Percentiles rank a stretch among this genome's conserved stretches.
phyloP scores from a whole-genome alignment of 2,797 vertebrate genomes.

The Taeniopygia guttata region DNA sequence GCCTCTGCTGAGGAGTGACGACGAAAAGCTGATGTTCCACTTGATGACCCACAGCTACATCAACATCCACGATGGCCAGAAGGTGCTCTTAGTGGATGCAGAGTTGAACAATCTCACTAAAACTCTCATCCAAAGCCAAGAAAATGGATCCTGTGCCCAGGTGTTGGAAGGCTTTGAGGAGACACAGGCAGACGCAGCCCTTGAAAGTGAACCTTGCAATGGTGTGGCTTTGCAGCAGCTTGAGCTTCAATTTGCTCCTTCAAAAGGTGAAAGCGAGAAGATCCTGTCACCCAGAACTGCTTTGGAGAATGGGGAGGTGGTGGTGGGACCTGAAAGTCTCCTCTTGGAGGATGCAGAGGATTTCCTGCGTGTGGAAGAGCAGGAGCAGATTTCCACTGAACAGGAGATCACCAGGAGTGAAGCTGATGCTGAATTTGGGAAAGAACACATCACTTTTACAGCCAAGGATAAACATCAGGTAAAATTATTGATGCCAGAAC shows the following conservation, averaged over 20 bases:
- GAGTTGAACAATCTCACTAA: constrained; percentile 66
- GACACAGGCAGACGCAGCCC: neutral
- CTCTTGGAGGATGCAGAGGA: neutral
- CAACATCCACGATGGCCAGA: constrained; percentile 83
- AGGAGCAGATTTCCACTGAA: neutral
- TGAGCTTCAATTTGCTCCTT: neutral
- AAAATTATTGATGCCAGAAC: neutral
- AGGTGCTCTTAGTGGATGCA: constrained; percentile 83
- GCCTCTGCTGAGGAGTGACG: constrained; percentile 51
- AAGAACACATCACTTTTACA: neutral
- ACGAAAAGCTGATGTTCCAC: constrained; percentile 78
- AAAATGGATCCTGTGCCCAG: neutral
- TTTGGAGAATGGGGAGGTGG: constrained; percentile 24
- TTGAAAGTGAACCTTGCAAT: neutral
- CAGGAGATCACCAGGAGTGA: neutral
- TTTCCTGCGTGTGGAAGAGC: neutral
- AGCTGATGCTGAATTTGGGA: neutral
- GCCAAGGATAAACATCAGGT: neutral
- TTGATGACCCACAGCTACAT: constrained; percentile 91
- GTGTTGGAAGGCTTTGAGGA: neutral
- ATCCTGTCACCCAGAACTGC: neutral
- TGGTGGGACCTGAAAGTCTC: neutral
- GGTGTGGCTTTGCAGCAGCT: neutral
- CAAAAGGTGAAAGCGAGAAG: neutral
- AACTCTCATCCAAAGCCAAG: neutral